phyloP scores from a whole-genome alignment of 2,113 vertebrate genomes.

The Speoplatyrhinus poulsoni region DNA sequence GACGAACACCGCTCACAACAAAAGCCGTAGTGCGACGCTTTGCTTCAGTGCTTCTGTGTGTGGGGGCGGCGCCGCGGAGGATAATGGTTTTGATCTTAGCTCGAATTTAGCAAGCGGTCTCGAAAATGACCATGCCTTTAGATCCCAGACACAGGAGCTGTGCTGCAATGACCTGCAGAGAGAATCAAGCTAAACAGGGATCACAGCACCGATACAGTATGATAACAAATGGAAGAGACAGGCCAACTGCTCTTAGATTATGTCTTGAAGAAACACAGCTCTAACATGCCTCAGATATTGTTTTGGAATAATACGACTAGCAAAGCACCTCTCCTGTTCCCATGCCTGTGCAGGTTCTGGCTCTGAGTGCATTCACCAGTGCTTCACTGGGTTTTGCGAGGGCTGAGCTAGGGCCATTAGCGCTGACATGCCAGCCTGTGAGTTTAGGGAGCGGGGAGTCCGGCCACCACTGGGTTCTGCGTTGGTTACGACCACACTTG shows the following conservation, averaged over 20 bases:
- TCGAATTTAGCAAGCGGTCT: no score
- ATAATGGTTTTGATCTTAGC: no score
- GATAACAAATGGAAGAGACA: neutral
- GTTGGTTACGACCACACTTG: constrained; percentile 14
- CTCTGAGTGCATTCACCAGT: constrained; percentile 20
- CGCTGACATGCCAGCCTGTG: constrained; percentile 26
- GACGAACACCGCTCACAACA: no score
- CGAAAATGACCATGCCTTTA: neutral
- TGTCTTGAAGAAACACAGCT: neutral
- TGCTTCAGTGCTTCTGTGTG: no score
- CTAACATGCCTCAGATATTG: neutral
- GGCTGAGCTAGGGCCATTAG: constrained; percentile 22
- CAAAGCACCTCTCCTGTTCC: constrained; percentile 9
- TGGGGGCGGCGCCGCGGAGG: no score
- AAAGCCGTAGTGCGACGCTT: no score
- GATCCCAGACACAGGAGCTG: neutral
- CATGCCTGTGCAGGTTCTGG: constrained; percentile 25
- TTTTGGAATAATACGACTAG: constrained; percentile 2
- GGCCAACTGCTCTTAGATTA: neutral
- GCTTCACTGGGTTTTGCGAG: neutral
- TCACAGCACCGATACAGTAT: no score
- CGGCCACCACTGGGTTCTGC: constrained; percentile 47
- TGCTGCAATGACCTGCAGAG: no score
- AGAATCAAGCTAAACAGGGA: no score
- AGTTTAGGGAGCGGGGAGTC: constrained; percentile 30